phyloP scores from a whole-genome alignment of 2,888 invertebrate genomes.

The Tryphoninae sp. region DNA sequence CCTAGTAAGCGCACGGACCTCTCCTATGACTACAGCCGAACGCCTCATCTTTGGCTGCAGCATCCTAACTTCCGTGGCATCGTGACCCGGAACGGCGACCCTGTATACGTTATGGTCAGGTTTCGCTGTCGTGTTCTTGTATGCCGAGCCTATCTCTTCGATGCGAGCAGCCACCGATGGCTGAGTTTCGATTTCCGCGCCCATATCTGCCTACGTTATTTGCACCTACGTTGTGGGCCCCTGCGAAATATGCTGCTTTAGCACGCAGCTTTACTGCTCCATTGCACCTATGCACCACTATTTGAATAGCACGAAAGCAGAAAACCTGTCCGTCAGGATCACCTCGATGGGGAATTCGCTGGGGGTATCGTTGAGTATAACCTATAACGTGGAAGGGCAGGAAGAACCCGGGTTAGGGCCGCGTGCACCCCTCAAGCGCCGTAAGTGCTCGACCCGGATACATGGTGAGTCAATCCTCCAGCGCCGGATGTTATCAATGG shows the following conservation, averaged over 20 bases:
- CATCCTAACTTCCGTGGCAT: conserved; percentile 27
- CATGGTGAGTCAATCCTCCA: neutral
- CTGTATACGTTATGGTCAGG: neutral
- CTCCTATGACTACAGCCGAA: conserved; percentile 34
- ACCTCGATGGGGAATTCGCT: neutral
- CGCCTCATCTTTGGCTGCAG: conserved; percentile 52
- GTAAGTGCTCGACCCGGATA: neutral
- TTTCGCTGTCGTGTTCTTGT: neutral
- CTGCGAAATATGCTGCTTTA: neutral
- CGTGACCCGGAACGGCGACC: neutral
- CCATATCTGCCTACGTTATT: neutral
- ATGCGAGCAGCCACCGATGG: neutral
- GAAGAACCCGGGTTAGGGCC: neutral
- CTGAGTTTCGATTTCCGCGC: neutral
- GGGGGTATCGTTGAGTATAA: neutral
- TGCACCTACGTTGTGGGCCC: neutral
- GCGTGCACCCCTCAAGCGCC: neutral
- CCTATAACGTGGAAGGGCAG: neutral
- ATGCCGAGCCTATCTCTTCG: neutral
- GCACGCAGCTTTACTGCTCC: neutral
- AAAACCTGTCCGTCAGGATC: neutral
- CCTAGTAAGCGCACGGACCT: conserved; percentile 44
- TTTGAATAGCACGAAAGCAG: neutral
- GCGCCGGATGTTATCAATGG: neutral
- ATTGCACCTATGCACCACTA: neutral